phyloP scores from a whole-genome alignment of 2,797 vertebrate genomes.

The Arremon aurantiirostris region DNA sequence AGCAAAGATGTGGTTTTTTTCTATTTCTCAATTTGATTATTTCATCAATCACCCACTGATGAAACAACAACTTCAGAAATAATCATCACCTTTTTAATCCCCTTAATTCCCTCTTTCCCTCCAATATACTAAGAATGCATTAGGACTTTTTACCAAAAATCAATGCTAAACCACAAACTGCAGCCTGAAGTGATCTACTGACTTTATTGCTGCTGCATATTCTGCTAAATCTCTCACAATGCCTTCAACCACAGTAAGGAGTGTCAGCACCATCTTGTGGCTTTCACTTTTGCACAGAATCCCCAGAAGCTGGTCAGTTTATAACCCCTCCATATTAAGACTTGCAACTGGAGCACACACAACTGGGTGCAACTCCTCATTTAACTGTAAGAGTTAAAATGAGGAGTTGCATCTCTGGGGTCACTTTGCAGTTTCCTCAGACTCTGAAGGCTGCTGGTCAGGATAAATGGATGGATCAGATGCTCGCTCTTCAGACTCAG shows the following conservation, averaged over 20 bases:
- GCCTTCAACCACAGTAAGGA: background rate
- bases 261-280: slow-evolving; percentile 50
- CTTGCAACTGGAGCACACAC: background rate
- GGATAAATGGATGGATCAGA: accelerated
- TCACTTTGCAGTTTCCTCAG: background rate
- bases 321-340: background rate
- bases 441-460: background rate
- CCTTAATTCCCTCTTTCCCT: background rate
- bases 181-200: background rate
- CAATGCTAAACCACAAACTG: background rate
- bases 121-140: accelerated
- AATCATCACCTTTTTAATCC: background rate
- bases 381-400: background rate
- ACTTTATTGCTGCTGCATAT: background rate
- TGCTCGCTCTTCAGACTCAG: background rate
- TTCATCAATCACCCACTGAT: background rate
- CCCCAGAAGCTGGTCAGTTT: background rate
- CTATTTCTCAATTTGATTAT: background rate
- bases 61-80: background rate
- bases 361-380: too few relatives aligned
- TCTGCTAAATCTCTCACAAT: background rate
- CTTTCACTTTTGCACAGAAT: background rate
- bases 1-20: background rate
- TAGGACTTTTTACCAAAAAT: background rate
- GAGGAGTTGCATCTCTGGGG: background rate